Percentiles rank a stretch among this genome's conserved stretches.
phyloP scores from a whole-genome alignment of 2,888 invertebrate genomes.

The Nomada hirtipes region DNA sequence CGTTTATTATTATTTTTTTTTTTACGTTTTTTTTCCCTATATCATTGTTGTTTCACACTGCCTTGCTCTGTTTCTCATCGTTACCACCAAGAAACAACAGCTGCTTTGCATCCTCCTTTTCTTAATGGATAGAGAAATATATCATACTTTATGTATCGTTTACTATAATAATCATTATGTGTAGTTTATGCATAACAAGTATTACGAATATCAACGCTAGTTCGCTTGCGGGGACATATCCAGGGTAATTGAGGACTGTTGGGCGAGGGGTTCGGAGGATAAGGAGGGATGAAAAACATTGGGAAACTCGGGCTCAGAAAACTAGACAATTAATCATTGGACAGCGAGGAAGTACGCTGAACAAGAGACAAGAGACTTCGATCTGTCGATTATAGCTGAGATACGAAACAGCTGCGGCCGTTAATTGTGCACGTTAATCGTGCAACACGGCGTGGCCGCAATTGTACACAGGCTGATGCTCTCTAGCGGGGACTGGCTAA shows the following conservation, averaged over 20 bases:
- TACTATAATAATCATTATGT: slow-evolving; percentile 84
- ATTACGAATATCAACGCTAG: slow-evolving; percentile 84
- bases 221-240: slow-evolving; percentile 73
- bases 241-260: not conserved
- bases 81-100: slow-evolving; percentile 81
- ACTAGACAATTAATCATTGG: not conserved
- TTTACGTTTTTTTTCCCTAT: slow-evolving; percentile 58
- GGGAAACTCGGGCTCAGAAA: not conserved
- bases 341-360: not conserved
- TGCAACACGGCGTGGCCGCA: not conserved
- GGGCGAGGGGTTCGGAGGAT: slow-evolving; percentile 29
- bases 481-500: slow-evolving; percentile 22
- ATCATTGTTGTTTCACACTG: slow-evolving; percentile 52
- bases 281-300: slow-evolving; percentile 4
- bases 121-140: slow-evolving; percentile 84
- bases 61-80: slow-evolving; percentile 66
- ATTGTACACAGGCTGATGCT: not conserved
- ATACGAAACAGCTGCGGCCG: slow-evolving; percentile 19
- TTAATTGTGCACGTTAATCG: not conserved
- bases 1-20: slow-evolving; percentile 31
- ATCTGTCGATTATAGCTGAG: slow-evolving; percentile 18
- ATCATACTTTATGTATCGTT: slow-evolving; percentile 84
- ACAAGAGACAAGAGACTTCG: slow-evolving; percentile 5
- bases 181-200: slow-evolving; percentile 83
- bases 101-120: slow-evolving; percentile 78